Evolutionary conservation across 2,888 invertebrate genomes (phyloP), one percentile per base, ranked within the genome.

Genomic region (Lordiphosa fenestrarum): DNA sequence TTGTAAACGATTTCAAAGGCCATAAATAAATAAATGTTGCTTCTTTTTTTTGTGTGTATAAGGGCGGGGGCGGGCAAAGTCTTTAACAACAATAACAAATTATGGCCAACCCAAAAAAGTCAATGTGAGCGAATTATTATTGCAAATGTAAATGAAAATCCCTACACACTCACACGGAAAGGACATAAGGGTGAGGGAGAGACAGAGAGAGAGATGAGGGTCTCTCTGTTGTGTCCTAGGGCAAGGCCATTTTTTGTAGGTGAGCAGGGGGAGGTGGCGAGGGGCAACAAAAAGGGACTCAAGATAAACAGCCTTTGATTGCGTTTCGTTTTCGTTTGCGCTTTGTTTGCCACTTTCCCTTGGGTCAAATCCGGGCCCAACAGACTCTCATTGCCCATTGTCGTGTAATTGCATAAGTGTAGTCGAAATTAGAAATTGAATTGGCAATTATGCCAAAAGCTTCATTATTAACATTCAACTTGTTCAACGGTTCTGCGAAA

Each of bases 231-330:
- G 30, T 59, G 53, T 52, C 66, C 44, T 44, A 36, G 62, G 48
- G 38, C 36, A 23, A 21, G 10, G 10, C 37, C 37, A 9, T 30
- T 51, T 47, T 41, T 53, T 33, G 39, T 38, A 15, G 15, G 15
- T 39, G 37, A 38, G 21, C 15, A 44, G 25, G 33, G 33, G 30
- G 15, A 19, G 6, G 7, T 13, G 15, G 12, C 10, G 6, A 7
- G 6, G 6, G n/a, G n/a, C n/a, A n/a, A 30, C 9, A 30, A 30
- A 30, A 30, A 52, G 21, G 64, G 65, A 53, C 66, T 58, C 50
- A 81, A 77, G 76, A 84, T 84, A 82, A 82, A 76, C 84, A 82
- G 78, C 67, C 65, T 73, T 74, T 77, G 82, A 84, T 76, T 76
- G 65, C 50, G 70, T 54, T 73, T 57, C 23, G 10, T 42, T 21